phyloP scores from a whole-genome alignment of 2,797 vertebrate species.

The Tarsius wallacei region DNA sequence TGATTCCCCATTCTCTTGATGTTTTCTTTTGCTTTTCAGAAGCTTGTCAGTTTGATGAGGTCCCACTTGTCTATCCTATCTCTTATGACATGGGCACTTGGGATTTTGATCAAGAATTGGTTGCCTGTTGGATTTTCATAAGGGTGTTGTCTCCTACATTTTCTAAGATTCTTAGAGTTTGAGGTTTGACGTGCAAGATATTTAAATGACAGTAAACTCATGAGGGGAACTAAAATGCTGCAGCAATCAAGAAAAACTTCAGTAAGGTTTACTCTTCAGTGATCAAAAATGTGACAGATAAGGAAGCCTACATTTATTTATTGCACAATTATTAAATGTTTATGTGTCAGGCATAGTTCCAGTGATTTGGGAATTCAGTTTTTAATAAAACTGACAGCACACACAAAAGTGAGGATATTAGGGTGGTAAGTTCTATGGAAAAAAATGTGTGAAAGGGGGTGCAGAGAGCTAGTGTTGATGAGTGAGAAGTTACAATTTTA shows the following conservation, averaged over 20 bases:
- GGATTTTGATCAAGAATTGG: too few relatives aligned
- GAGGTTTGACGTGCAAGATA: not conserved
- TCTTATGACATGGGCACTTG: too few relatives aligned
- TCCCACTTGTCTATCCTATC: too few relatives aligned
- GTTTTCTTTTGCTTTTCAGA: too few relatives aligned
- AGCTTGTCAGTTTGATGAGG: too few relatives aligned
- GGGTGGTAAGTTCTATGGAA: not conserved
- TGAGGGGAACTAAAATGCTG: not conserved
- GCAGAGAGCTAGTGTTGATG: not conserved
- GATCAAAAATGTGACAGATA: not conserved
- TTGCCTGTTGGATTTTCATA: too few relatives aligned
- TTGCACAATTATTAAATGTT: not conserved
- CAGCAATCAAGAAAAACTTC: not conserved
- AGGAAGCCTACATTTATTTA: not conserved
- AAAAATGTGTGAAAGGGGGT: not conserved
- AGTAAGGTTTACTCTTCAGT: not conserved
- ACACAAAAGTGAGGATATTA: not conserved
- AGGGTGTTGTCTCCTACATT: too few relatives aligned
- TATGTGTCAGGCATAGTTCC: not conserved
- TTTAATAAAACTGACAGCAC: not conserved
- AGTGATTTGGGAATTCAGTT: not conserved
- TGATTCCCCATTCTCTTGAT: too few relatives aligned
- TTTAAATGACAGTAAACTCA: constrained; percentile 1
- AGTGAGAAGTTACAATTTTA: not conserved
- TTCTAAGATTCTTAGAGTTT: too few relatives aligned